Evolutionary conservation across 2,888 invertebrate species (phyloP).

Genomic region (Erebia palarica): DNA sequence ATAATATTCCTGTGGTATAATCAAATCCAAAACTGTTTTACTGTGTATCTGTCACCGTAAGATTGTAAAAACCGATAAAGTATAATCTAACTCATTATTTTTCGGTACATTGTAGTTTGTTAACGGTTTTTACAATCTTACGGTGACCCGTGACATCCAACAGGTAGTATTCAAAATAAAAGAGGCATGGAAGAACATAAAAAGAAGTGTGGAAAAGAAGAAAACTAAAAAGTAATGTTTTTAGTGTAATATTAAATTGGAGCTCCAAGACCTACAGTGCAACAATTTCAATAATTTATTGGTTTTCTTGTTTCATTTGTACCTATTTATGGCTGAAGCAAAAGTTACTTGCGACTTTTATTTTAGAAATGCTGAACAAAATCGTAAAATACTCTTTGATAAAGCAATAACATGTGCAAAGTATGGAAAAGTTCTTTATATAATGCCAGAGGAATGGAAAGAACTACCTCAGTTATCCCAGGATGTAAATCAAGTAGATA

Average conservation of each 20-base stretch:
- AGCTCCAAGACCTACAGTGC: not conserved
- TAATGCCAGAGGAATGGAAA: slow-evolving; percentile 63
- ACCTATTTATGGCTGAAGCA: slow-evolving; percentile 26
- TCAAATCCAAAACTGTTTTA: too few relatives aligned
- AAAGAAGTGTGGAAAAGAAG: too few relatives aligned
- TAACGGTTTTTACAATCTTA: too few relatives aligned
- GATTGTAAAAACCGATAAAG: too few relatives aligned
- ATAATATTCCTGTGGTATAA: too few relatives aligned
- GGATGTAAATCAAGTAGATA: slow-evolving; percentile 58
- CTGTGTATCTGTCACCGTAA: too few relatives aligned
- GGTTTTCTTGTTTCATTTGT: not conserved
- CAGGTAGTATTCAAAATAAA: too few relatives aligned
- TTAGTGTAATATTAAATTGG: not conserved
- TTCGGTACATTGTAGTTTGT: too few relatives aligned
- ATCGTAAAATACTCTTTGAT: slow-evolving; percentile 66
- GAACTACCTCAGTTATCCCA: slow-evolving; percentile 71
- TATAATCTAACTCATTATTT: too few relatives aligned
- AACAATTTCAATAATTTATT: not conserved
- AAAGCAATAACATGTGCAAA: slow-evolving; percentile 59
- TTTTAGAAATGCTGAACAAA: slow-evolving; percentile 53
- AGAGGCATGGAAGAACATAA: too few relatives aligned
- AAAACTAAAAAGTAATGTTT: too few relatives aligned
- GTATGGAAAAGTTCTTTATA: slow-evolving; percentile 69
- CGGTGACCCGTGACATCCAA: too few relatives aligned
- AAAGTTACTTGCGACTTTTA: slow-evolving; percentile 51